Percentiles rank a stretch among this genome's conserved stretches.
These are phyloP conservation scores for Alethe castanea DNA, from an alignment of 2,113 vertebrate species.

Conservation along the genomic window DNA sequence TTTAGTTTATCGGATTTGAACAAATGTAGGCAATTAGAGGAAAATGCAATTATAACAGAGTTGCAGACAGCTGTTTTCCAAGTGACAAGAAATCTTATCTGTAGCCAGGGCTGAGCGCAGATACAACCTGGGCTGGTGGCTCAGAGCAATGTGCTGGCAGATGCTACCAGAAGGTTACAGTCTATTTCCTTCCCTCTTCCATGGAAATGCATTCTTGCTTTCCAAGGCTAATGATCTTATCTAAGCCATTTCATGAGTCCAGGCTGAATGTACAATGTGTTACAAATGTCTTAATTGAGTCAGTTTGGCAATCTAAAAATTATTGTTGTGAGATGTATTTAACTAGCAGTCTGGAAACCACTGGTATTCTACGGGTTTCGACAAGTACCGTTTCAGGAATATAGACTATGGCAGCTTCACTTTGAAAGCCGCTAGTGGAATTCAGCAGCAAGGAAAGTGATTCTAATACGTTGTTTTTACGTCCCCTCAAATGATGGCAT, in stretches of 20 bases:
- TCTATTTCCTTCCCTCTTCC: not conserved
- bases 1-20: conserved; percentile 41
- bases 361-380: not conserved
- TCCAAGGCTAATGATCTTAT: not conserved
- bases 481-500: not conserved
- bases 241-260: not conserved
- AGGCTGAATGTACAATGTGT: not conserved
- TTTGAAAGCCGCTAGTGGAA: not conserved
- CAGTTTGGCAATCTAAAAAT: not conserved
- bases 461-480: not conserved
- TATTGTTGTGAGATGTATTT: not conserved
- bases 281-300: not conserved
- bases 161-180: not conserved
- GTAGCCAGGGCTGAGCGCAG: not conserved
- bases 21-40: conserved; percentile 39
- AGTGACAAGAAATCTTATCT: not conserved
- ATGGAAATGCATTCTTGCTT: not conserved
- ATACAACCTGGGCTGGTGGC: not conserved
- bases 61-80: not conserved
- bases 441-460: not conserved
- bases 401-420: not conserved
- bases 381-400: not conserved
- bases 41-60: conserved; percentile 15
- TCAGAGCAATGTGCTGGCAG: not conserved
- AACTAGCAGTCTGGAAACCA: not conserved